A percentile compares a stretch with the other conserved stretches of the same genome.
Evolutionary conservation across 2,113 vertebrate genomes (phyloP).

Genomic region (Oncorhynchus masou): DNA sequence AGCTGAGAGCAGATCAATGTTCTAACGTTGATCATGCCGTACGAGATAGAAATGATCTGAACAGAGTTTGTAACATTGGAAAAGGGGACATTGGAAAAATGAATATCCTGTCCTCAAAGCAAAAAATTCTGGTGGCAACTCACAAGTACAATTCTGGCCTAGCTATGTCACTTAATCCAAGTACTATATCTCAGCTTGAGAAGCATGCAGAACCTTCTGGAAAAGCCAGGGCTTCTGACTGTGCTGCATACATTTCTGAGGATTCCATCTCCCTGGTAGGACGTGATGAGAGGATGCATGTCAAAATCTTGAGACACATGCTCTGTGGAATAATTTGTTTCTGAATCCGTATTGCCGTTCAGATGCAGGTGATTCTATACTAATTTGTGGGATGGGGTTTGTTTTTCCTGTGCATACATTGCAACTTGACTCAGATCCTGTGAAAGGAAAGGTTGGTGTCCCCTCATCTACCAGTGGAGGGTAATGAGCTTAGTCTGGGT

Average conservation of each 20-base stretch:
- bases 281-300: background rate
- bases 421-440: background rate
- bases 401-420: background rate
- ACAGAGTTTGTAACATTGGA: background rate
- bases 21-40: background rate
- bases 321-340: background rate
- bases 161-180: background rate
- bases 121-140: background rate
- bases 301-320: background rate
- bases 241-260: background rate
- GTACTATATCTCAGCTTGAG: background rate
- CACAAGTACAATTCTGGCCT: background rate
- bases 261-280: background rate
- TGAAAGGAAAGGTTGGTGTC: background rate
- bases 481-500: too few species aligned
- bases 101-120: background rate
- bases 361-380: background rate
- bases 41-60: background rate
- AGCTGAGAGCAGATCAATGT: background rate
- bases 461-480: background rate
- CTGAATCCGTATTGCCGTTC: background rate
- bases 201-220: background rate
- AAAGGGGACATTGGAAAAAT: constrained; percentile 9
- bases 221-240: background rate
- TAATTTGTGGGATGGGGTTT: too few species aligned